Conservation (phyloP, 2,888 invertebrate species). For the Drosophila limbata region DNA sequence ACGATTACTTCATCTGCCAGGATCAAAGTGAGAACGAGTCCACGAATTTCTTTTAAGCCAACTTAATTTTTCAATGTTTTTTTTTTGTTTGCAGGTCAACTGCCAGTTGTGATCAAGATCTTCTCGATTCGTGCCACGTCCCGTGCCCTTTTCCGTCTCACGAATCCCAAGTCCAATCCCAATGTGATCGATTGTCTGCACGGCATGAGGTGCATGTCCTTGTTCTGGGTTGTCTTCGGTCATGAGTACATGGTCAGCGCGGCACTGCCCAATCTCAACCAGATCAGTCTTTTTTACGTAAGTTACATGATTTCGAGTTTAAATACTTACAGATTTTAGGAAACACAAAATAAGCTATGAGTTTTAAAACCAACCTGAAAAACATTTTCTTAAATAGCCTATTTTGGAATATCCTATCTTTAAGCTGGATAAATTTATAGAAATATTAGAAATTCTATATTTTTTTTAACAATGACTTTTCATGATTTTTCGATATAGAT, state of each 20-base stretch:
- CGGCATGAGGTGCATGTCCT: constrained; percentile 84
- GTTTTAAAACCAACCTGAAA: too few species aligned
- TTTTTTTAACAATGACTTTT: too few species aligned
- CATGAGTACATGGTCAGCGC: constrained; percentile 66
- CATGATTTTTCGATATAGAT: too few species aligned
- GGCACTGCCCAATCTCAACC: constrained; percentile 44
- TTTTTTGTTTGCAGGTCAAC: constrained; percentile 8
- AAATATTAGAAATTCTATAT: too few species aligned
- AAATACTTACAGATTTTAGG: too few species aligned
- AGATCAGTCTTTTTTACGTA: background rate
- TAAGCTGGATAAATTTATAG: too few species aligned
- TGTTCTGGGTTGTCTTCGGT: constrained; percentile 84
- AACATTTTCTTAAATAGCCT: too few species aligned
- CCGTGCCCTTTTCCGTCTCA: constrained; percentile 46
- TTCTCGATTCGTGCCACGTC: constrained; percentile 72
- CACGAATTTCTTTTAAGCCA: background rate
- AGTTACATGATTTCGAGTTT: too few species aligned
- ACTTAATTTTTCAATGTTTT: background rate
- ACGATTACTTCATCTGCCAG: constrained; percentile 55
- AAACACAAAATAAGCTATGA: too few species aligned
- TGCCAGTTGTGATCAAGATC: constrained; percentile 46
- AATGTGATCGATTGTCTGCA: constrained; percentile 82
- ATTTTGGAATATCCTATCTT: too few species aligned
- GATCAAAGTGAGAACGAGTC: constrained; percentile 38
- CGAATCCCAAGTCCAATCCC: constrained; percentile 42